A percentile compares a stretch with the other conserved stretches of the same genome.
Evolutionary conservation across 2,888 invertebrate genomes (phyloP).

Genomic region (Eurytoma californica): DNA sequence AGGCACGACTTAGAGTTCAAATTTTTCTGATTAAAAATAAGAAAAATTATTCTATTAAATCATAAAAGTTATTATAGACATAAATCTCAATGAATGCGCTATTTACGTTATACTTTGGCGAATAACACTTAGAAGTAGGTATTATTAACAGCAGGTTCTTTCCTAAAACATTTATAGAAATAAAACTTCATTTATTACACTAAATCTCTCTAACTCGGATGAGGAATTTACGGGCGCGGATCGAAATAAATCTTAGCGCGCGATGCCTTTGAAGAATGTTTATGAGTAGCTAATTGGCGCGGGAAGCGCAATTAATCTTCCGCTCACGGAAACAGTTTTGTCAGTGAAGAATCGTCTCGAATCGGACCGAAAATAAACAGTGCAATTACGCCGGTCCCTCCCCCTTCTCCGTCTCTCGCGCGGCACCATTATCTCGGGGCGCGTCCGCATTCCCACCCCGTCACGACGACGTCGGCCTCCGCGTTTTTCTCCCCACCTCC

Average conservation of each 20-base stretch:
- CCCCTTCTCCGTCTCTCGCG: neutral
- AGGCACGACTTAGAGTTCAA: no score
- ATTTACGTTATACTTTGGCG: no score
- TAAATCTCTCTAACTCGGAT: neutral
- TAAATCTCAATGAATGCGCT: no score
- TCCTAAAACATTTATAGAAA: no score
- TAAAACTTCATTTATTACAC: slow-evolving; percentile 35
- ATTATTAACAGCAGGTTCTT: no score
- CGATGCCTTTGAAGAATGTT: slow-evolving; percentile 34
- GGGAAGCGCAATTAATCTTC: slow-evolving; percentile 38
- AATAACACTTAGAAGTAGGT: no score
- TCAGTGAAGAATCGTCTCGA: slow-evolving; percentile 46
- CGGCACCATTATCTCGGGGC: slow-evolving; percentile 33
- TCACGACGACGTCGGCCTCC: neutral
- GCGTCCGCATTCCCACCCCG: slow-evolving; percentile 30
- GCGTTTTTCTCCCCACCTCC: slow-evolving; percentile 27
- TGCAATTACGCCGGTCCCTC: slow-evolving; percentile 40
- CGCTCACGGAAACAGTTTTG: slow-evolving; percentile 39
- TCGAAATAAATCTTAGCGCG: slow-evolving; percentile 33
- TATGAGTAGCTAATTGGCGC: slow-evolving; percentile 46
- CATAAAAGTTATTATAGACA: no score
- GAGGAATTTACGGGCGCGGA: slow-evolving; percentile 31
- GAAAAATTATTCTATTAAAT: no score
- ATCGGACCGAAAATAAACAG: slow-evolving; percentile 49
- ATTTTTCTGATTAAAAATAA: no score